Percentiles rank a stretch among this genome's conserved stretches.
phyloP scores from a whole-genome alignment of 92 coral and sea anemone genomes.

The Galaxea fascicularis region DNA sequence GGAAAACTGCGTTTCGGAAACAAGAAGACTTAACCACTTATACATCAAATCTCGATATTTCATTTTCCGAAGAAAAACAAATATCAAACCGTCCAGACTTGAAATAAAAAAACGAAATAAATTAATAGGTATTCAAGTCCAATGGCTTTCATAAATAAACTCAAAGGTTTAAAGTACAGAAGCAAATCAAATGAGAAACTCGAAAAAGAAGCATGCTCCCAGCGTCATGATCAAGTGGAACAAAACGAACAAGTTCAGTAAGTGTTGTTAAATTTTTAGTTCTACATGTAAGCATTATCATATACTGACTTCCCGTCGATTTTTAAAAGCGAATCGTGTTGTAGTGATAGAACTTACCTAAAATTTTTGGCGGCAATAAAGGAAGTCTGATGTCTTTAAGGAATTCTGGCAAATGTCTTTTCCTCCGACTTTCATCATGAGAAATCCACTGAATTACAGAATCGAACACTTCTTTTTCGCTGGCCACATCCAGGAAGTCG shows the following conservation, averaged over 20 bases:
- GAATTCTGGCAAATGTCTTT: constrained; percentile 76
- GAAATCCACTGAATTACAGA: constrained; percentile 85
- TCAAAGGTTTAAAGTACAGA: not conserved
- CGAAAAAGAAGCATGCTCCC: not conserved
- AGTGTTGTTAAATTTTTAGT: not conserved
- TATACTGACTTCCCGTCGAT: no score
- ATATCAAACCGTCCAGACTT: not conserved
- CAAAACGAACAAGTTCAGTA: not conserved
- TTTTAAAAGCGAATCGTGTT: not conserved
- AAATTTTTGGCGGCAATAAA: constrained; percentile 88
- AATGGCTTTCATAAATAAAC: not conserved
- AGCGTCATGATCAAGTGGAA: not conserved
- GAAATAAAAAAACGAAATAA: not conserved
- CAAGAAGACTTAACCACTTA: no score
- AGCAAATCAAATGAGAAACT: not conserved
- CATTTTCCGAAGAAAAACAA: constrained; percentile 33
- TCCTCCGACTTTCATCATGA: constrained; percentile 73
- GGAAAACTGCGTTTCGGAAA: no score
- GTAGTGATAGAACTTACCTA: constrained; percentile 66
- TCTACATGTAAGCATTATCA: no score
- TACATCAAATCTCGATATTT: no score
- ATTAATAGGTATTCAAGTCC: not conserved
- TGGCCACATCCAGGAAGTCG: constrained; percentile 81
- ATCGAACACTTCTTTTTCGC: constrained; percentile 95
- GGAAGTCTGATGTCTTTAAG: constrained; percentile 83